Conservation (phyloP, 1,140 invertebrate species). For the Pogonus chalceus region DNA sequence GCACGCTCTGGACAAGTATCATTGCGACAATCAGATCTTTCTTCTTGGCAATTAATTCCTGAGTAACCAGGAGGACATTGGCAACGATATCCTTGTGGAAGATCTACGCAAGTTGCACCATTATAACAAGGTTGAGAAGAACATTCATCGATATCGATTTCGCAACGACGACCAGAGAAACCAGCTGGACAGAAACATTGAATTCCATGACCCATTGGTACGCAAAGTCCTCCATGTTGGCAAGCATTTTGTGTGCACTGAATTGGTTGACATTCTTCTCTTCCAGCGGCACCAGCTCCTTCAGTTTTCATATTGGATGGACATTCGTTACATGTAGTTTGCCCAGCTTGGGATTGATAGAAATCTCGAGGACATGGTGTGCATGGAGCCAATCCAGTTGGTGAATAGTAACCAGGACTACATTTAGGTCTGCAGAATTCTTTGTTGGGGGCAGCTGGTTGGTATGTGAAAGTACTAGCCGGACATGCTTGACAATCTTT, state of each 20-base stretch:
- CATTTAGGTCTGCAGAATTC: slow-evolving; percentile 86
- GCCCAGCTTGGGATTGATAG: slow-evolving; percentile 75
- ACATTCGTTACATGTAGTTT: slow-evolving; percentile 78
- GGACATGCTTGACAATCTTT: slow-evolving; percentile 91
- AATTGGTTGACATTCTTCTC: slow-evolving; percentile 77
- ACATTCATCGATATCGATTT: slow-evolving; percentile 91
- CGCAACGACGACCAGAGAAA: slow-evolving; percentile 86
- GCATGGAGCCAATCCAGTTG: slow-evolving; percentile 90
- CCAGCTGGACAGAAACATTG: slow-evolving; percentile 89
- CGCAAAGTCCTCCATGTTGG: slow-evolving; percentile 85
- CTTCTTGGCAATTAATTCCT: slow-evolving; percentile 89
- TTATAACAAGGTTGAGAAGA: slow-evolving; percentile 89
- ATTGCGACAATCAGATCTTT: slow-evolving; percentile 78
- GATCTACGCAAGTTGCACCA: slow-evolving; percentile 79
- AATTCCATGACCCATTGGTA: slow-evolving; percentile 68
- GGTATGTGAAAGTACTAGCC: slow-evolving; percentile 82
- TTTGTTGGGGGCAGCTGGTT: slow-evolving; percentile 74
- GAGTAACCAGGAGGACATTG: slow-evolving; percentile 78
- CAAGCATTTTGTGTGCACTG: slow-evolving; percentile 80
- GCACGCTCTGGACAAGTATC: slow-evolving; percentile 88
- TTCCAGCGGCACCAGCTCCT: slow-evolving; percentile 56
- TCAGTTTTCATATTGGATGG: slow-evolving; percentile 76
- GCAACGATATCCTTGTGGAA: slow-evolving; percentile 85
- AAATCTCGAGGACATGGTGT: slow-evolving; percentile 88
- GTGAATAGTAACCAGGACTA: slow-evolving; percentile 84